Conservation (phyloP, 1,140 invertebrate species). For the Ruditapes philippinarum region DNA sequence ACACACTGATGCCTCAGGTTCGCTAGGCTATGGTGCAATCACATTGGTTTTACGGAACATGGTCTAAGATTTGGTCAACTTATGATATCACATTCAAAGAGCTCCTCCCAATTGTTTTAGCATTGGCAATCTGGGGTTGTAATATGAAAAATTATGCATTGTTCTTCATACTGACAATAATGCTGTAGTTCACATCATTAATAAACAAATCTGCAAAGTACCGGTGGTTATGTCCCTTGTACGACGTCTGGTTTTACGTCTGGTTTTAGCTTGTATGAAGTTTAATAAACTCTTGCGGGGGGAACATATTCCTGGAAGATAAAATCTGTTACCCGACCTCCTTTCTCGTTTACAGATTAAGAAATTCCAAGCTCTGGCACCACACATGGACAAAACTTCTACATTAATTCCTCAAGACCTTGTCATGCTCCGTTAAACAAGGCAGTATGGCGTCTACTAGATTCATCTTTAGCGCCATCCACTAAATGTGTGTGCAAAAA, state of each 20-base stretch:
- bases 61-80: not conserved
- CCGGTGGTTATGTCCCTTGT: slow-evolving; percentile 53
- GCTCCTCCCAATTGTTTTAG: too few species aligned
- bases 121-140: too few species aligned
- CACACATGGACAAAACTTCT: not conserved
- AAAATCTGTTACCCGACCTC: slow-evolving; percentile 60
- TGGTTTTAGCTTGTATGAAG: slow-evolving; percentile 31
- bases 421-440: not conserved
- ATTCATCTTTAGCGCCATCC: not conserved
- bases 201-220: slow-evolving; percentile 37
- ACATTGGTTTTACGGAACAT: not conserved
- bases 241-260: slow-evolving; percentile 44
- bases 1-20: slow-evolving; percentile 46
- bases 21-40: slow-evolving; percentile 32
- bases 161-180: slow-evolving; percentile 60
- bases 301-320: slow-evolving; percentile 60
- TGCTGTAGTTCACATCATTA: slow-evolving; percentile 65
- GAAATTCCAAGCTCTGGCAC: slow-evolving; percentile 6
- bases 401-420: not conserved
- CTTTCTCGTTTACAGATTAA: slow-evolving; percentile 71
- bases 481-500: not conserved
- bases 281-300: slow-evolving; percentile 65
- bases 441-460: not conserved
- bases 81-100: slow-evolving; percentile 40
- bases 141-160: not conserved